phyloP scores from a whole-genome alignment of 2,797 vertebrate genomes.

The Cyclura pinguis region DNA sequence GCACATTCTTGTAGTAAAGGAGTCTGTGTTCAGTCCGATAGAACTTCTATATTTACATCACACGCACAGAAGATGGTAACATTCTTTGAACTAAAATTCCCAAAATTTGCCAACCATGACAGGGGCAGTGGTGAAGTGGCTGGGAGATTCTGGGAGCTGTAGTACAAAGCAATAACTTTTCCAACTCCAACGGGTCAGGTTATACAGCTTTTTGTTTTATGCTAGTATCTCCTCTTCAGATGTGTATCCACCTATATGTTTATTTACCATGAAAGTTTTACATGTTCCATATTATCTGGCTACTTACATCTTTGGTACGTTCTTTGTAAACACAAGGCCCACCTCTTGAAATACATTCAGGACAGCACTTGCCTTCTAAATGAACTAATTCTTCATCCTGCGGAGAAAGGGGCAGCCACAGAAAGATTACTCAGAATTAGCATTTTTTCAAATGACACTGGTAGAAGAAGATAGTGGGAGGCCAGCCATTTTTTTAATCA shows the following conservation, averaged over 20 bases:
- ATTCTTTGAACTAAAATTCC: background rate
- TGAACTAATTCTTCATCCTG: slow-evolving; percentile 90
- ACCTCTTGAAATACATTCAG: slow-evolving; percentile 85
- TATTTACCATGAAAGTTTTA: background rate
- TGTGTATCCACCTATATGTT: background rate
- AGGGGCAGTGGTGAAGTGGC: too few species aligned
- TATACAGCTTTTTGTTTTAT: background rate
- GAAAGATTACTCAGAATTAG: slow-evolving; percentile 52
- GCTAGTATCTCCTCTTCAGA: background rate
- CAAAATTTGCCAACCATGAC: background rate
- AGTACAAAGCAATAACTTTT: background rate
- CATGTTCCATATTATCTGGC: accelerated
- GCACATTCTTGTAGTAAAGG: background rate
- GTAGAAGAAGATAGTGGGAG: slow-evolving; percentile 66
- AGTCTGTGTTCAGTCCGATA: background rate
- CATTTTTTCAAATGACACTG: slow-evolving; percentile 27
- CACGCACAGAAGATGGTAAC: too few species aligned
- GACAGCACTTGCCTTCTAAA: slow-evolving; percentile 89
- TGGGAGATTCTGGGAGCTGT: too few species aligned
- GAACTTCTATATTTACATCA: background rate
- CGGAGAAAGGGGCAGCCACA: slow-evolving; percentile 56
- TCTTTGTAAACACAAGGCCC: slow-evolving; percentile 83
- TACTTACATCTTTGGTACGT: slow-evolving; percentile 81
- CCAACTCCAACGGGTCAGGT: background rate
- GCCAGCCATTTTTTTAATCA: slow-evolving; percentile 43